Evolutionary conservation across 2,113 vertebrate species (phyloP).

Genomic region (Solea senegalensis): DNA sequence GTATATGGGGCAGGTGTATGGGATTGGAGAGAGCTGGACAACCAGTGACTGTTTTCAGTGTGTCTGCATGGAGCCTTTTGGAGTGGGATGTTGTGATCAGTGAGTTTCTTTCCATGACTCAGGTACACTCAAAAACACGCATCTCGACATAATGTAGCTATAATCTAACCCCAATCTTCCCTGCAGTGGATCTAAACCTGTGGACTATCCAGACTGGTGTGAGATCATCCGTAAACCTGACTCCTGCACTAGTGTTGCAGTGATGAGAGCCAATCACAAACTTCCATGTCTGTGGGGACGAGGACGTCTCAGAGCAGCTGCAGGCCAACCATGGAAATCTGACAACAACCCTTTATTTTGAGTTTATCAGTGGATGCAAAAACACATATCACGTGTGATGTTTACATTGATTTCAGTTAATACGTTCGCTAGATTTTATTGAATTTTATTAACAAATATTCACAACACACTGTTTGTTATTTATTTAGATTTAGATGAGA

Average conservation of each 20-base stretch:
- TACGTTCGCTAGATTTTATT: background rate
- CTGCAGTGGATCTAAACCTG: constrained; percentile 68
- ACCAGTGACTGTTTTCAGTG: constrained; percentile 80
- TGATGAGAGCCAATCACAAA: constrained; percentile 82
- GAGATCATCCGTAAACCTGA: constrained; percentile 79
- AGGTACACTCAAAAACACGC: background rate
- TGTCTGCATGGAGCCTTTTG: constrained; percentile 84
- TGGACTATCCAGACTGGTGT: constrained; percentile 84
- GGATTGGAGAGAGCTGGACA: constrained; percentile 81
- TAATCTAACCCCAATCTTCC: constrained; percentile 10
- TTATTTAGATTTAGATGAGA: constrained; percentile 21
- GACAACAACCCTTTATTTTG: constrained; percentile 79
- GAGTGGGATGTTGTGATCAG: constrained; percentile 84
- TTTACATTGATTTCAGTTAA: constrained; percentile 15
- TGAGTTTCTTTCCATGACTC: constrained; percentile 52
- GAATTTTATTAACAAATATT: constrained; percentile 1
- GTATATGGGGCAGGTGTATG: constrained; percentile 73
- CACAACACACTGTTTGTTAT: background rate
- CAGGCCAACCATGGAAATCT: constrained; percentile 67
- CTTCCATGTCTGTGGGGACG: constrained; percentile 79
- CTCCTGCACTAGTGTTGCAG: constrained; percentile 75
- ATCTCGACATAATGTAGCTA: background rate
- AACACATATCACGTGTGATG: background rate
- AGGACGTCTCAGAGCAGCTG: constrained; percentile 61
- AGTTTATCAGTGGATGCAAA: background rate